A percentile compares a stretch with the other conserved stretches of the same genome.
Evolutionary conservation across 1,140 invertebrate genomes (phyloP).

Genomic region (Phortica variegata): DNA sequence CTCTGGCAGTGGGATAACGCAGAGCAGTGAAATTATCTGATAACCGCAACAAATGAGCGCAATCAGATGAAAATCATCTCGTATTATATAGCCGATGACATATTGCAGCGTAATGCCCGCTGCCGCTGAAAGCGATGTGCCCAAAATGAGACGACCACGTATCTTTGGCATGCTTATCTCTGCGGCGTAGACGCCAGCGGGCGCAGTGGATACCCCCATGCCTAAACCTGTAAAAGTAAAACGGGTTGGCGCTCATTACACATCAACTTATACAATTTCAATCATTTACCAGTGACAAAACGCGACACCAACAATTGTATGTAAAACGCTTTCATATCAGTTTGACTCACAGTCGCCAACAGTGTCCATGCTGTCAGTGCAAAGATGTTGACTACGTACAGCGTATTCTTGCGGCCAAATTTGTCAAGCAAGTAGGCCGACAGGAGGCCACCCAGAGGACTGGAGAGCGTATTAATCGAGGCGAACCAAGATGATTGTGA

Average conservation of each 20-base stretch:
- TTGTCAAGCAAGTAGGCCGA: slow-evolving; percentile 40
- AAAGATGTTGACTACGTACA: slow-evolving; percentile 41
- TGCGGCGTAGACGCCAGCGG: slow-evolving; percentile 65
- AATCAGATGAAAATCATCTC: slow-evolving; percentile 64
- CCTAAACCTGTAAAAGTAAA: slow-evolving; percentile 59
- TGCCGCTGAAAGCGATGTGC: slow-evolving; percentile 64
- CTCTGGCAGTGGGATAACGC: slow-evolving; percentile 66
- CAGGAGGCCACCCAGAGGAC: slow-evolving; percentile 44
- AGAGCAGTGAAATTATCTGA: slow-evolving; percentile 60
- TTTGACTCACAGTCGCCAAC: slow-evolving; percentile 30
- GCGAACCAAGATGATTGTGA: slow-evolving; percentile 50
- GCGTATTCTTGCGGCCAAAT: slow-evolving; percentile 44
- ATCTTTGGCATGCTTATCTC: slow-evolving; percentile 62
- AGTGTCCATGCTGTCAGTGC: slow-evolving; percentile 39
- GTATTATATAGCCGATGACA: slow-evolving; percentile 63
- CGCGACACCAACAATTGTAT: slow-evolving; percentile 43
- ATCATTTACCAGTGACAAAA: slow-evolving; percentile 36
- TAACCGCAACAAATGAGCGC: slow-evolving; percentile 65
- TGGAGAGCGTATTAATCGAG: slow-evolving; percentile 43
- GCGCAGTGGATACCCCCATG: slow-evolving; percentile 63
- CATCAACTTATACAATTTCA: not conserved
- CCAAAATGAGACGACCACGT: slow-evolving; percentile 64
- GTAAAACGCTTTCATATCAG: slow-evolving; percentile 17
- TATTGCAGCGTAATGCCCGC: slow-evolving; percentile 65
- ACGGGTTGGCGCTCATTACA: not conserved